Base-by-base conservation (phyloP, 1,140 invertebrate species). In the Drosophila pallidifrons region DNA sequence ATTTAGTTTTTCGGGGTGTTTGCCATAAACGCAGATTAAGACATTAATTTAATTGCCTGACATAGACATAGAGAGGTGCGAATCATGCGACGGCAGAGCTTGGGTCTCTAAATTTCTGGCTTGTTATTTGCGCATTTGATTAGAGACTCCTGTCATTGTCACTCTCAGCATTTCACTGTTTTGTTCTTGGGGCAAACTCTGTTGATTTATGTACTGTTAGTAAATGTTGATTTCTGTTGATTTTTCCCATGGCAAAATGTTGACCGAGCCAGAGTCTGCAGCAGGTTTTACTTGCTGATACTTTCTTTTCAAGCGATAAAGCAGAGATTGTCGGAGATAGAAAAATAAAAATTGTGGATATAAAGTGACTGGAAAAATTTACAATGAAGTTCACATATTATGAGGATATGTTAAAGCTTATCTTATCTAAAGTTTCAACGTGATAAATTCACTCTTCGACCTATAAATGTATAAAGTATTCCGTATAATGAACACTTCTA, bases 1-100 rank as follows among this genome's bases (percentile, higher is more conserved):
- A 7, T 64, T 76, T 3, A 63, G 46, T 47, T 89, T 72, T 76
- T 38, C 20, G 78, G 85, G 85, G 86, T 89, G 85, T 89, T 90
- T 89, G 86, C 75, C 81, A 64, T 90, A 89, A 89, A 90, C 69
- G 81, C 81, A 89, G 85, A 89, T 89, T 89, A 89, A 82, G 86
- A 89, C 85, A 89, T 89, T 89, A 90, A 90, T 89, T 90, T 89
- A 89, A 89, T 89, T 89, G 85, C 85, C 72, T 68, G 76, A 70
- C 57, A 75, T 41, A 64, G 57, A 55, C 57, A 25, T 25, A 25
- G 20, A 25, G 66, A 81, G 76, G 76, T 81, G 79, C 64, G 75
- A 72, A 63, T 59, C 3, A 41, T 57, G 35, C 15, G 38, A 45
- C 15, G 16, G 25, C 28, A 25, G 2, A 16, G 49, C 20, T 41